These are phyloP conservation scores for Apteryx owenii DNA, from an alignment of 2,113 vertebrate species.

Conservation along the genomic window DNA sequence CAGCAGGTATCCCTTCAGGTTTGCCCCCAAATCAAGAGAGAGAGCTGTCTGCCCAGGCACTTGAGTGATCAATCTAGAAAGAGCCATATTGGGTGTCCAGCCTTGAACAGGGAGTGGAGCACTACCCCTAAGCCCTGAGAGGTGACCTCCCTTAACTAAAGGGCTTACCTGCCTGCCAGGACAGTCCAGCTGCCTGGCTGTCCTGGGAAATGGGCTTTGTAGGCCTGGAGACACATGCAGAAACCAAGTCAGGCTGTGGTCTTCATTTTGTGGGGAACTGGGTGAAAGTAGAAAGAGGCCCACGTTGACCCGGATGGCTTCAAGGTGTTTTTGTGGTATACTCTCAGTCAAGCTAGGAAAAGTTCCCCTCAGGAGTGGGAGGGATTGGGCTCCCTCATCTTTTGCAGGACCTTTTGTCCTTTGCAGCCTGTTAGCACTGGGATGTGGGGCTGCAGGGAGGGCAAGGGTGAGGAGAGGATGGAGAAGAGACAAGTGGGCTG, in stretches of 20 bases:
- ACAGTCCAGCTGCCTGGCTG: too few species aligned
- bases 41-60: background rate
- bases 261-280: background rate
- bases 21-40: background rate
- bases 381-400: background rate
- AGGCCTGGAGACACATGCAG: too few species aligned
- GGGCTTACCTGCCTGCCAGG: too few species aligned
- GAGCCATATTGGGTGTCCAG: background rate
- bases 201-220: too few species aligned
- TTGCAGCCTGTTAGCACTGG: background rate
- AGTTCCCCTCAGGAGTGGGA: rapidly evolving
- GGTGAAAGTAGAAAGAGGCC: background rate
- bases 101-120: too few species aligned
- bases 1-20: background rate
- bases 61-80: background rate
- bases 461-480: background rate
- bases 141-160: too few species aligned
- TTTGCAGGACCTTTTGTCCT: background rate
- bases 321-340: background rate
- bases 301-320: rapidly evolving
- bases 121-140: too few species aligned
- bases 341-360: background rate
- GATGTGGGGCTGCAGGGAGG: background rate
- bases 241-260: too few species aligned
- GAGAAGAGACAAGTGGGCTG: background rate